Conservation (phyloP, 2,888 invertebrate genomes). For the Mythimna loreyi region DNA sequence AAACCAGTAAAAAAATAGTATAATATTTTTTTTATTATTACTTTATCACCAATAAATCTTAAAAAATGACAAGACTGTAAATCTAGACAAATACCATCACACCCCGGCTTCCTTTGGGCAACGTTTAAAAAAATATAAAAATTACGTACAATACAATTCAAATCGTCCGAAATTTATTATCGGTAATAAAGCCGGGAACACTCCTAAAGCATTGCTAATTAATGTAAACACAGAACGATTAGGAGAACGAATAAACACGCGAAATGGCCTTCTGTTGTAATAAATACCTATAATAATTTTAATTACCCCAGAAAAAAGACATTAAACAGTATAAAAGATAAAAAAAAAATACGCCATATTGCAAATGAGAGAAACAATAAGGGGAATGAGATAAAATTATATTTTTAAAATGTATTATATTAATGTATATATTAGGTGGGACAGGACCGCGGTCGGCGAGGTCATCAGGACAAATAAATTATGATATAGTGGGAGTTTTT, state of each 20-base stretch:
- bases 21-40: no score
- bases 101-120: background rate
- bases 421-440: slow-evolving; percentile 79
- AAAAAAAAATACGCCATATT: slow-evolving; percentile 87
- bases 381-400: slow-evolving; percentile 61
- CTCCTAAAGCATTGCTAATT: slow-evolving; percentile 89
- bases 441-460: slow-evolving; percentile 83
- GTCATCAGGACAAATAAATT: slow-evolving; percentile 90
- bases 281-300: slow-evolving; percentile 90
- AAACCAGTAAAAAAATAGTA: no score
- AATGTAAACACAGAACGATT: slow-evolving; percentile 90
- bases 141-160: slow-evolving; percentile 67
- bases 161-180: slow-evolving; percentile 83
- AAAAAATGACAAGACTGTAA: background rate
- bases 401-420: slow-evolving; percentile 81
- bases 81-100: background rate
- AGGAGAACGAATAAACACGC: slow-evolving; percentile 86
- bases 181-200: slow-evolving; percentile 86
- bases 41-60: background rate
- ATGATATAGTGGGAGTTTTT: slow-evolving; percentile 87
- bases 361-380: slow-evolving; percentile 84
- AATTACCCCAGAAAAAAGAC: slow-evolving; percentile 88
- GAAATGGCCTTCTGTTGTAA: slow-evolving; percentile 84
- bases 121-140: slow-evolving; percentile 53
- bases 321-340: slow-evolving; percentile 85